Evolutionary conservation across 2,113 vertebrate species (phyloP).

Genomic region (Pan troglodytes): NHGRI_mPanTro3-v2.1_pri NC_072417.2:34409501-34410000

Average conservation of each 20-base stretch:
- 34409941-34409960: rapidly evolving
- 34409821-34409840: not conserved
- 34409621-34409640: not conserved
- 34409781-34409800: not conserved
- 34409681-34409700: not conserved
- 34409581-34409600: not conserved
- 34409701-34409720: not conserved
- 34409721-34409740: not conserved
- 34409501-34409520: not conserved
- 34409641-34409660: not conserved
- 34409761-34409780: not conserved
- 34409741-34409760: not conserved
- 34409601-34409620: not conserved
- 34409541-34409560: not conserved
- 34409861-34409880: not conserved
- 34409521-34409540: not conserved
- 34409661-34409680: not conserved
- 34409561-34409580: too few species aligned
- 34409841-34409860: not conserved
- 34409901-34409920: too few species aligned
- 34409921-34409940: not conserved
- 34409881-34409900: not conserved
- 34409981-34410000: not conserved
- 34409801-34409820: not conserved
- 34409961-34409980: too few species aligned